Evolutionary conservation across 2,888 invertebrate species (phyloP), one percentile per base, ranked within the genome.

Genomic region (Melitaea athalia): DNA sequence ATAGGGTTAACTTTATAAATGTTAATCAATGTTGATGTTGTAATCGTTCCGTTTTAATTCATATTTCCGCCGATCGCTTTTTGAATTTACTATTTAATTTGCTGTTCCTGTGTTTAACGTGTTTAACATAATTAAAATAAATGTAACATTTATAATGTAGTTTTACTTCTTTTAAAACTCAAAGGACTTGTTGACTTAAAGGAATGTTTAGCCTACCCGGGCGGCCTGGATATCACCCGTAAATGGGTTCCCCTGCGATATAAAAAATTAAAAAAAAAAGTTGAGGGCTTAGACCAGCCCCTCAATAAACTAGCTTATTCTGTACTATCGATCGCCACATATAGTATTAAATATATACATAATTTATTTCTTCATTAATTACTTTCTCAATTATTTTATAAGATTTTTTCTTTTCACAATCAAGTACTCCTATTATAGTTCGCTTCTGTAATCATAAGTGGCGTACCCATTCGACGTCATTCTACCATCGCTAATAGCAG

Each of bases 401-500:
- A 31, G 31, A 33, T n/a, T 33, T 57, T 8, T 17, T 24, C 33
- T 60, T 60, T 57, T 45, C 17, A 49, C 60, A 69, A 65, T 47
- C 45, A 57, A 42, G 61, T 43, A 42, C 61, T 64, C 31, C 12
- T 50, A 62, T 63, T 62, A 63, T 66, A 67, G 69, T 72, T 70
- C 72, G 64, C 59, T 68, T 68, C 59, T 72, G 59, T 71, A 62
- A 70, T 72, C 69, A 88, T 84, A 77, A 77, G 76, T 77, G 76
- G 75, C 69, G 71, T 69, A 67, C 66, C 68, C 70, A 75, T 77
- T 77, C 69, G 68, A 59, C 66, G 62, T 73, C 77, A 83, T 77
- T 81, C 77, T 82, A 71, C 73, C 77, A 74, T 75, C 77, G 76
- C 86, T 91, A 91, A 91, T 88, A 81, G 85, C 81, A 74, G 80